Base-by-base conservation (phyloP, 2,888 invertebrate genomes). In the Acrobasis suavella region DNA sequence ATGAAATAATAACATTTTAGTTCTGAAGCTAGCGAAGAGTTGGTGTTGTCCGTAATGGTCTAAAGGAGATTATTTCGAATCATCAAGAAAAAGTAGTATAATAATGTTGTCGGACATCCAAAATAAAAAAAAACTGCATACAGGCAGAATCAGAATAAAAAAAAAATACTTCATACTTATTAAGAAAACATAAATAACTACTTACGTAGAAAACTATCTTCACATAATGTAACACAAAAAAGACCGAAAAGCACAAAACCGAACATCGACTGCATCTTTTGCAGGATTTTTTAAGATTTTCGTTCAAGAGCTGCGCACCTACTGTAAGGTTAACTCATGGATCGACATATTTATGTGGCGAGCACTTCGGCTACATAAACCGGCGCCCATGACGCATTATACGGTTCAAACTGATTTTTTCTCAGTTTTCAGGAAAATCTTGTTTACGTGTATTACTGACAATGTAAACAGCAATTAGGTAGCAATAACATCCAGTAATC, bases 151-250 rank as follows among this genome's bases (percentile, higher is more conserved):
- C 7, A 32, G 5, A 8, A 6, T 7, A 32, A 32, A 32, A 2
- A 22, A n/a, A 22, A 2, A 3, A 3, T 22, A 32, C 32, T 32
- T 32, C 32, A 32, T 32, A 6, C 8, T 32, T 32, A 32, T 32
- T 32, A 32, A 58, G n/a, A 49, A 58, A 38, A 42, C 9, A 10
- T 50, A 51, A 14, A 49, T 46, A 50, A 63, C 61, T 58, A 87
- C 90, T 89, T 78, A 90, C 90, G 87, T 62, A 90, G 67, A 71
- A 68, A 72, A 42, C 64, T 76, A 62, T 80, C 74, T 66, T 83
- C 77, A 61, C 82, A 78, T 49, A 79, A 74, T 7, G 69, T 67
- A 54, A 73, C 67, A 66, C 69, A 81, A 62, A 80, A 67, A 46
- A 78, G 32, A 65, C 74, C 70, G 64, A 87, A 62, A 49, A 85